These are phyloP conservation scores for Nycteola revayana DNA, from an alignment of 2,888 invertebrate genomes.

Conservation along the genomic window DNA sequence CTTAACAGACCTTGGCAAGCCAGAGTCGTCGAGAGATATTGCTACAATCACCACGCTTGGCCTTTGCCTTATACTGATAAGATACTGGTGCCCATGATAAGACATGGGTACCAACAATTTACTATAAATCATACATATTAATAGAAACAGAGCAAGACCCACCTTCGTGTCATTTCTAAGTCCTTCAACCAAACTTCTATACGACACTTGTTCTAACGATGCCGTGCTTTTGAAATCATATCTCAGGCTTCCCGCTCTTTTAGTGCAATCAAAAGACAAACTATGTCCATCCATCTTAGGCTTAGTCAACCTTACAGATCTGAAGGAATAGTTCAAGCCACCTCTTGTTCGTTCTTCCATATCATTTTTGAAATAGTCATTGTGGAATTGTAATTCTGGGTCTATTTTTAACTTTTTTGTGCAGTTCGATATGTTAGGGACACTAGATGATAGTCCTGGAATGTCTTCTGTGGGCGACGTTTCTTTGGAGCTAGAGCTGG, in stretches of 20 bases:
- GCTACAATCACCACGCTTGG: too few species aligned
- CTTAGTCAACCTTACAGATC: constrained; percentile 52
- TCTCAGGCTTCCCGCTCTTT: constrained; percentile 50
- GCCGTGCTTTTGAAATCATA: constrained; percentile 56
- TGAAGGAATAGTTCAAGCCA: constrained; percentile 53
- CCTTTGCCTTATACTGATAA: too few species aligned
- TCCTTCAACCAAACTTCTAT: constrained; percentile 52
- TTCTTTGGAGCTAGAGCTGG: constrained; percentile 81
- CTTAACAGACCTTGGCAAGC: too few species aligned
- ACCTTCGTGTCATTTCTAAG: constrained; percentile 56
- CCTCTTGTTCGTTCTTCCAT: constrained; percentile 41
- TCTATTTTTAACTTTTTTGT: constrained; percentile 31
- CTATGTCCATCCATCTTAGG: constrained; percentile 48
- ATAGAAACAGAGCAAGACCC: too few species aligned
- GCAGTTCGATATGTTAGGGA: constrained; percentile 54
- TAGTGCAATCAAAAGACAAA: constrained; percentile 51
- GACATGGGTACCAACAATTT: too few species aligned
- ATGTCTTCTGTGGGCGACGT: constrained; percentile 83
- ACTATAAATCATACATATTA: too few species aligned
- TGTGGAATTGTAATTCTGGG: constrained; percentile 58
- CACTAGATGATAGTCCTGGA: constrained; percentile 58
- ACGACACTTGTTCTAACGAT: constrained; percentile 62
- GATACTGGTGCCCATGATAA: too few species aligned
- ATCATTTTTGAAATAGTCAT: constrained; percentile 66
- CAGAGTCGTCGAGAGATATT: too few species aligned